Base-by-base conservation (phyloP, 2,888 invertebrate genomes). In the Cataglyphis rosenhaueri region DNA sequence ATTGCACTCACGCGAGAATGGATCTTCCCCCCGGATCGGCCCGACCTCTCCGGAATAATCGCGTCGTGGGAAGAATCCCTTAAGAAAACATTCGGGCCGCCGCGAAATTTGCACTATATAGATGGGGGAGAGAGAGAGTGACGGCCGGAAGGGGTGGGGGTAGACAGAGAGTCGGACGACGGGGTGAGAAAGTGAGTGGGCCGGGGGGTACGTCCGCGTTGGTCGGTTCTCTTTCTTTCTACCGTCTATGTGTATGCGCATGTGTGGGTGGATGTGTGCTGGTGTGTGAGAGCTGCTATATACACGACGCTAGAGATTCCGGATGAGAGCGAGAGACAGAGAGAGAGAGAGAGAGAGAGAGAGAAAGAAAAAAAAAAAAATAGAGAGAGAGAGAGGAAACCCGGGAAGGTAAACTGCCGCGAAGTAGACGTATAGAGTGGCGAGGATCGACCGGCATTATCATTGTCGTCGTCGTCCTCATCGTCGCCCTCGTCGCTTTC, bases 1-100 rank as follows among this genome's bases (percentile, higher is more conserved):
- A 64, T 87, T 85, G 86, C 91, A 93, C 93, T 93, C 91, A 91
- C 92, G 79, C 35, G 35, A 0, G 35, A 35, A 35, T 35, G 35
- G 85, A 86, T 85, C 3, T 15, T 15, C 21, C 15, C 15, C 44
- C 84, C 87, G 85, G 85, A 66, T 84, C 83, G 65, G 84, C 85
- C 85, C 86, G 88, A 90, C 6, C 6, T 6, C 87, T 91, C 90
- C 74, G 74, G 79, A 86, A 68, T 89, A 9, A 91, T 92, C 92
- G 91, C 89, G 89, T 41, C 18, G 18, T 59, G 29, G 12, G 92
- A 92, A 92, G 92, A 92, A 92, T 92, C 92, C 92, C 93, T 92
- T 92, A 93, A 93, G 93, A 94, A 94, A 93, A 93, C 94, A 94
- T 93, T 93, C 93, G 92, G 92, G 92, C 92, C 92, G 93, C 92